Conservation (phyloP, 2,113 vertebrate genomes). For the Pelusios castaneus region DNA sequence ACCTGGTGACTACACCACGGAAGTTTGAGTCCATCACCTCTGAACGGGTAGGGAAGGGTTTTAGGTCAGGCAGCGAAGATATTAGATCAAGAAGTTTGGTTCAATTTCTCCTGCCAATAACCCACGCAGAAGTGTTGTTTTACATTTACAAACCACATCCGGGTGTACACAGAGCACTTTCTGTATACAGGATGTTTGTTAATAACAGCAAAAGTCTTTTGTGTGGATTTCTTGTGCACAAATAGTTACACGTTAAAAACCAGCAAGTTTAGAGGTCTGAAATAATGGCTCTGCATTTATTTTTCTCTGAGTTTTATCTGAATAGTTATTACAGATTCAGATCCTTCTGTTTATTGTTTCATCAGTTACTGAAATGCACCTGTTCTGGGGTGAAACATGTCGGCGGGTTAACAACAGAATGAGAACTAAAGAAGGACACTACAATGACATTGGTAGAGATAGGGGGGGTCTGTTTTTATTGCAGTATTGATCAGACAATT, state of each 20-base stretch:
- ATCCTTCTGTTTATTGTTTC: neutral
- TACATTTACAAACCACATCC: neutral
- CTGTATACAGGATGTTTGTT: neutral
- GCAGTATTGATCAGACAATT: neutral
- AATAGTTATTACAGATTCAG: neutral
- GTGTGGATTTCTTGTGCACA: neutral
- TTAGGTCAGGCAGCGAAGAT: neutral
- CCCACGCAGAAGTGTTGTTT: neutral
- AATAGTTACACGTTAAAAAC: neutral
- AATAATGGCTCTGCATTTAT: neutral
- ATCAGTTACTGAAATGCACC: neutral
- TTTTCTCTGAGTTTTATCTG: neutral
- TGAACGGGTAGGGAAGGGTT: too few species aligned
- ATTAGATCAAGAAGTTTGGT: neutral
- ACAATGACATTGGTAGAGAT: neutral
- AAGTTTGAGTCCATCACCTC: neutral
- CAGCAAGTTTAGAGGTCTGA: neutral
- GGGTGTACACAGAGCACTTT: neutral
- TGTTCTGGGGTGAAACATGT: neutral
- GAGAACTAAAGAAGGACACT: neutral
- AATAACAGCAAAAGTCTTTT: neutral
- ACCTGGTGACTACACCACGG: neutral
- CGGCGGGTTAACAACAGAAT: neutral
- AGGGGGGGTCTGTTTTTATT: neutral
- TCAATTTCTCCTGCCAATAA: neutral